Percentiles rank a stretch among this genome's conserved stretches.
Conservation (phyloP, 2,888 invertebrate genomes). For the Deilephila porcellus region DNA sequence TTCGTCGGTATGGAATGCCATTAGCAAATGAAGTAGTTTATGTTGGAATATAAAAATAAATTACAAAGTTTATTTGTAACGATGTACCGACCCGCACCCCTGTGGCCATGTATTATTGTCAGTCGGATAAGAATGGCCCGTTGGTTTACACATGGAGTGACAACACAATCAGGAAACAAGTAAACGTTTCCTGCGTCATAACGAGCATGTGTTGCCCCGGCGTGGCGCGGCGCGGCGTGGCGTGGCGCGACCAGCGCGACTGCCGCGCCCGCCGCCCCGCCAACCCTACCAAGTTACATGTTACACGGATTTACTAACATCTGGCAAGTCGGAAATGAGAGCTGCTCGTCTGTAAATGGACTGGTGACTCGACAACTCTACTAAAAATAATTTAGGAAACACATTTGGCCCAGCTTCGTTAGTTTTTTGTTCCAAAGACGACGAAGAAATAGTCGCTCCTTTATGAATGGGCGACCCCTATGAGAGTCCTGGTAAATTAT, state of each 20-base stretch:
- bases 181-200: slow-evolving; percentile 62
- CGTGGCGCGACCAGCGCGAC: too few relatives aligned
- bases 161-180: slow-evolving; percentile 63
- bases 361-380: slow-evolving; percentile 43
- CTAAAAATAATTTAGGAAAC: slow-evolving; percentile 53
- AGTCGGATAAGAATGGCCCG: slow-evolving; percentile 1
- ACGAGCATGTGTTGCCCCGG: slow-evolving; percentile 48
- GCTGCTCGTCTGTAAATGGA: slow-evolving; percentile 58
- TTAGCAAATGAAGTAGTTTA: not conserved
- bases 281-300: slow-evolving; percentile 40
- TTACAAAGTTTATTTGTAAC: not conserved
- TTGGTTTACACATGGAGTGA: slow-evolving; percentile 38
- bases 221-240: too few relatives aligned
- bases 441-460: slow-evolving; percentile 50
- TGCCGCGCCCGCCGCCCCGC: not conserved
- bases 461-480: slow-evolving; percentile 67
- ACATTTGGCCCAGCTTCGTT: slow-evolving; percentile 63
- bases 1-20: not conserved
- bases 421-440: slow-evolving; percentile 55
- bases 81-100: not conserved
- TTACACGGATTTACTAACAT: slow-evolving; percentile 53
- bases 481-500: slow-evolving; percentile 62
- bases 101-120: not conserved
- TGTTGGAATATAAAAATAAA: not conserved
- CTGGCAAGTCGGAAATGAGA: slow-evolving; percentile 66